A percentile compares a stretch with the other conserved stretches of the same genome.
These are phyloP conservation scores for Orycteropus afer DNA, from an alignment of 2,113 vertebrate species.

Conservation along the genomic window DNA sequence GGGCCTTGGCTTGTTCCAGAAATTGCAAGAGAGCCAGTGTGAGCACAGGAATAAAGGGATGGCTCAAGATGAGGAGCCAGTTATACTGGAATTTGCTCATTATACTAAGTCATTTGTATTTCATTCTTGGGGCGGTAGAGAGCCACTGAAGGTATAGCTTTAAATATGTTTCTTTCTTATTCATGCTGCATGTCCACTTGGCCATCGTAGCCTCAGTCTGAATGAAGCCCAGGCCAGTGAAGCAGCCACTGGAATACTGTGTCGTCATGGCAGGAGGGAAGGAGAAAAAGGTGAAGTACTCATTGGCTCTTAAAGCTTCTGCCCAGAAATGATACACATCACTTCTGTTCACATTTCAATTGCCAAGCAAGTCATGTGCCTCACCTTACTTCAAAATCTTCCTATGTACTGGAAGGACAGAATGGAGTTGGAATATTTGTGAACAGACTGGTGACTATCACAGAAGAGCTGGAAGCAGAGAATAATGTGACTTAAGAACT, in stretches of 20 bases:
- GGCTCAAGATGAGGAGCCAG: background rate
- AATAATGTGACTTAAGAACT: background rate
- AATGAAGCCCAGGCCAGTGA: background rate
- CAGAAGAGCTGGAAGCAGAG: background rate
- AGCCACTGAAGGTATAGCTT: background rate
- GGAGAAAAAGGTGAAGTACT: background rate
- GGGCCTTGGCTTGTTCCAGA: background rate
- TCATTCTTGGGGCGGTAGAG: background rate
- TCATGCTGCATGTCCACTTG: background rate
- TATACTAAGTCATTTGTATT: background rate
- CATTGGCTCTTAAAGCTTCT: too few relatives aligned
- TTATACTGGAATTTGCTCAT: background rate
- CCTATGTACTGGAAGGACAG: background rate
- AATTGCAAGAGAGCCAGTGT: background rate
- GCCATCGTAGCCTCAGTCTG: background rate
- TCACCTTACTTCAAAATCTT: background rate
- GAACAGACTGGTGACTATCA: background rate
- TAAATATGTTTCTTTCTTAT: background rate
- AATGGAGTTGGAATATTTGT: background rate
- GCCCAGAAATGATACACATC: too few relatives aligned
- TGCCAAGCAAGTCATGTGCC: background rate
- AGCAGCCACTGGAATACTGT: background rate
- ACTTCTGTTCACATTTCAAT: background rate
- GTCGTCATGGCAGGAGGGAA: background rate
- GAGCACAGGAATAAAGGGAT: background rate